These are phyloP conservation scores for Bemisia tabaci DNA, from an alignment of 1,140 invertebrate genomes.

Conservation along the genomic window DNA sequence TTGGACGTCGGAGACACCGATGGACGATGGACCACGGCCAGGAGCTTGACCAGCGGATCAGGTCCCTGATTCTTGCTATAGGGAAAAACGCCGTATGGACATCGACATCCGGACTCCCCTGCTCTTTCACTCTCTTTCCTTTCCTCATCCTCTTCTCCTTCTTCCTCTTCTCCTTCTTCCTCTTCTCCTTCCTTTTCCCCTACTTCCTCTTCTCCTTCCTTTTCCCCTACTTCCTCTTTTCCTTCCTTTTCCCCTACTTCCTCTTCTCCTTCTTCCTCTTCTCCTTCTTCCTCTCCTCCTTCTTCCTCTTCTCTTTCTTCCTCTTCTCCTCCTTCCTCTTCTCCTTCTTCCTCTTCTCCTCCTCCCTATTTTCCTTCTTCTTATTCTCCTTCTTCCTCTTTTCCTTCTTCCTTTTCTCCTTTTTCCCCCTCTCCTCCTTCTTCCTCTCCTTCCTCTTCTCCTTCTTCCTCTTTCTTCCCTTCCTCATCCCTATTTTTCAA, in stretches of 20 bases:
- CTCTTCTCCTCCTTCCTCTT: background rate
- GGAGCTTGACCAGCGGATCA: too few species aligned
- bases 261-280: background rate
- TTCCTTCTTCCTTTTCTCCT: background rate
- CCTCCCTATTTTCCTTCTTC: background rate
- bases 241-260: background rate
- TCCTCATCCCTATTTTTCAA: too few species aligned
- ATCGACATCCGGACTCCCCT: too few species aligned
- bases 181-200: background rate
- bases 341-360: background rate
- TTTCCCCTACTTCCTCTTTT: background rate
- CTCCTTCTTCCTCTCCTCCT: background rate
- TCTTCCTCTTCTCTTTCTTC: background rate
- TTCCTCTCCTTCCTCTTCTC: background rate
- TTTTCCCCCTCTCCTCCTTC: too few species aligned
- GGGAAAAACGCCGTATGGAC: too few species aligned
- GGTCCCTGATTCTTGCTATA: too few species aligned
- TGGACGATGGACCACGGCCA: too few species aligned
- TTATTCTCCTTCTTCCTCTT: background rate
- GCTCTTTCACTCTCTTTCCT: background rate
- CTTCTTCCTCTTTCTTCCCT: too few species aligned
- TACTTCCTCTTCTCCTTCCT: background rate
- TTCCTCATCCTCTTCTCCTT: background rate
- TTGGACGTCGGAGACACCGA: too few species aligned
- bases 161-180: background rate